A percentile compares a stretch with the other conserved stretches of the same genome.
phyloP scores from a whole-genome alignment of 64 coral and sea anemone genomes.

The Montipora cactus region DNA sequence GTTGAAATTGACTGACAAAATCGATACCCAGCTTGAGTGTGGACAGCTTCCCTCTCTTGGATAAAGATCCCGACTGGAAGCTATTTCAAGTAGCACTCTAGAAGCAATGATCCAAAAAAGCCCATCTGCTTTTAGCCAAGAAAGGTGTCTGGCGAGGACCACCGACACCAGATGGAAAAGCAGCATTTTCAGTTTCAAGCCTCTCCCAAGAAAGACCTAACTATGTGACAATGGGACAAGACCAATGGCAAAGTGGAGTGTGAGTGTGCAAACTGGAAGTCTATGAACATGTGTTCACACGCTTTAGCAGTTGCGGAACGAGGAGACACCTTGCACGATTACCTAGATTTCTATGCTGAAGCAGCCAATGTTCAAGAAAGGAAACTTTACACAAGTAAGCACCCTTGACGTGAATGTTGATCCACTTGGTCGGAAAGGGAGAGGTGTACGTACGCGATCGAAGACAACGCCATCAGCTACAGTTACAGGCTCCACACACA shows the following conservation, averaged over 20 bases:
- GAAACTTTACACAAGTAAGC: not conserved
- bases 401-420: not conserved
- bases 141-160: conserved; percentile 28
- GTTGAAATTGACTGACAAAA: not conserved
- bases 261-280: not conserved
- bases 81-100: not conserved
- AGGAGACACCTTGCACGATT: not conserved
- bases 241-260: not conserved
- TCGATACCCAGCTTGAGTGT: not conserved
- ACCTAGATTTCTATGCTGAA: not conserved
- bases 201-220: not conserved
- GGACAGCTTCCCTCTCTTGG: not conserved
- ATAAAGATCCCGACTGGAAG: conserved; percentile 4
- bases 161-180: not conserved
- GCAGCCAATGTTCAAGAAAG: not conserved
- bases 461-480: conserved; percentile 10
- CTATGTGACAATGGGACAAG: not conserved
- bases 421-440: not conserved
- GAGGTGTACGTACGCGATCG: not conserved
- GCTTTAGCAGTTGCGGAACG: conserved; percentile 6
- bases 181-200: conserved; percentile 6
- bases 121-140: not conserved
- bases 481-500: not conserved
- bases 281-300: conserved; percentile 7
- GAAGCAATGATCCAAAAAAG: not conserved